Conservation (phyloP, 2,113 vertebrate genomes). For the Bambusicola thoracicus region DNA sequence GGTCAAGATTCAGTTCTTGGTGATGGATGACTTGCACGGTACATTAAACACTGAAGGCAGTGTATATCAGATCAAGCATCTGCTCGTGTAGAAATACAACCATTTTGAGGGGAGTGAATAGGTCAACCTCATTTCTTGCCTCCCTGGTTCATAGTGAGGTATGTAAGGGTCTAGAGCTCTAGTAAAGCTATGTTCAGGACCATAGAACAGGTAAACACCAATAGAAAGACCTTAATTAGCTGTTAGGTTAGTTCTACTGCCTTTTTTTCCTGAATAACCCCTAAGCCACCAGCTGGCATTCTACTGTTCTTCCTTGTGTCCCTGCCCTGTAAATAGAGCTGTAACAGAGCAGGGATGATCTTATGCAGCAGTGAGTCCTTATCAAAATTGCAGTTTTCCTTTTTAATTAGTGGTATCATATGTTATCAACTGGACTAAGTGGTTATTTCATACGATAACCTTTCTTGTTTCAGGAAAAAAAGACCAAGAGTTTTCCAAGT, state of each 20-base stretch:
- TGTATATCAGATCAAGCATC: neutral
- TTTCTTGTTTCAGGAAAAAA: slow-evolving; percentile 55
- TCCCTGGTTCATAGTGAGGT: neutral
- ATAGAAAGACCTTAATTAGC: neutral
- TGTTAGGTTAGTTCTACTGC: neutral
- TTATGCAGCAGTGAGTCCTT: neutral
- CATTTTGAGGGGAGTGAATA: neutral
- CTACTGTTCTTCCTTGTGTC: neutral
- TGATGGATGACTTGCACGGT: neutral
- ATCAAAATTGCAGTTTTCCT: neutral
- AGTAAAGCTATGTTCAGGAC: neutral
- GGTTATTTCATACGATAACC: neutral
- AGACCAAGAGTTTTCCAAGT: neutral
- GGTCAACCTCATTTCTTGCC: neutral
- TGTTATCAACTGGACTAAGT: neutral
- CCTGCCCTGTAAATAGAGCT: neutral
- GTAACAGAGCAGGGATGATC: neutral
- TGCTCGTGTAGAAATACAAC: neutral
- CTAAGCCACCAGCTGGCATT: neutral
- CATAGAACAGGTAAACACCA: neutral
- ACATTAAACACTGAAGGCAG: neutral
- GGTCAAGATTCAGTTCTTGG: neutral
- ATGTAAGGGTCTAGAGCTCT: neutral
- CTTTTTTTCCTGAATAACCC: neutral
- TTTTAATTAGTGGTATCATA: neutral